Base-by-base conservation (phyloP, 1,140 invertebrate species). In the Pogonus chalceus region DNA sequence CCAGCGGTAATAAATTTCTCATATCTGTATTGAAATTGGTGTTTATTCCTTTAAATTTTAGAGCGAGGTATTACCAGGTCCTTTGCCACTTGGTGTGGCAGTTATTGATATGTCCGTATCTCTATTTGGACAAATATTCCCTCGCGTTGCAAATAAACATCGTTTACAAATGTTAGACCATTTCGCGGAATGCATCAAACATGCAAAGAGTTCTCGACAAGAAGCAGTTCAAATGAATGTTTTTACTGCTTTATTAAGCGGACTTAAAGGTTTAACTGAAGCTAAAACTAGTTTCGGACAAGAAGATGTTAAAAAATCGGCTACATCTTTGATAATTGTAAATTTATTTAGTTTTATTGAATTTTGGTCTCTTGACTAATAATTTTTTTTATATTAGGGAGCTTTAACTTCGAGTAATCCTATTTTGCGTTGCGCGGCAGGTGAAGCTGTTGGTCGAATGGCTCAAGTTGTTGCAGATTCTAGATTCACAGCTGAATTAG, bases 211-310 rank as follows among this genome's bases (percentile, higher is more conserved):
- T 7, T 81, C 81, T 1, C 78, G 92, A 18, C 91, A 95, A 68
- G 93, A 98, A 70, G 94, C 94, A 1, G 87, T 98, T 18, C 93
- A 97, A 68, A 89, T 96, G 72, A 99, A 99, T 70, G 88, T 98
- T 47, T 96, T 98, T 66, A 92, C 94, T 14, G 92, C 94, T 4
- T 72, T 98, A 2, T 71, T 98, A 20, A 85, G 88, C 62, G 91
- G 92, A 4, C 72, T 98, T 24, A 92, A 94, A 69, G 85, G 85
- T 20, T 71, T 96, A 1, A 88, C 90, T 2, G 93, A 96, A 58
- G 81, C 82, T 18, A 96, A 96, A 75, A 82, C 81, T 4, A 82
- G 79, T 21, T 78, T 96, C 46, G 91, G 90, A 0, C 87, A 92
- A 60, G 91, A 95, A 57, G 89, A 94, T 63, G 90, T 96, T 0